These are phyloP conservation scores for Adelognathus sp. DNA, from an alignment of 2,888 invertebrate species.

Conservation along the genomic window DNA sequence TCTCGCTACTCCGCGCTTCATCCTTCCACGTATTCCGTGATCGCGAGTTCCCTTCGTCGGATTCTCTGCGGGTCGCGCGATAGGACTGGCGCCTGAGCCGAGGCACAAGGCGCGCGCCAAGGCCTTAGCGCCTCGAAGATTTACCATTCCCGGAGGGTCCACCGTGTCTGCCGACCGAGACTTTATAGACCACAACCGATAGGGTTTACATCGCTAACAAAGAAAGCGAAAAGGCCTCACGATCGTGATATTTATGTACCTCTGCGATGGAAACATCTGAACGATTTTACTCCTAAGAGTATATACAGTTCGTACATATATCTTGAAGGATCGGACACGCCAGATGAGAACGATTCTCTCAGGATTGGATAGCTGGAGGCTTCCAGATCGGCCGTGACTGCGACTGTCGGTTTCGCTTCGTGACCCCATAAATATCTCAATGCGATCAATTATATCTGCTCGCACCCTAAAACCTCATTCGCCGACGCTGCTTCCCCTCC, in stretches of 20 bases:
- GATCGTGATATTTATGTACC: slow-evolving; percentile 6
- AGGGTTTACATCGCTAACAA: slow-evolving; percentile 42
- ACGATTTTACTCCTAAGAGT: neutral
- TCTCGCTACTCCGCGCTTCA: slow-evolving; percentile 22
- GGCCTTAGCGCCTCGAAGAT: slow-evolving; percentile 30
- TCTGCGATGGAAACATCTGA: neutral
- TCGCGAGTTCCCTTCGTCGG: slow-evolving; percentile 5
- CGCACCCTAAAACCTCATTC: slow-evolving; percentile 38
- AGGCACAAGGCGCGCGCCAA: neutral
- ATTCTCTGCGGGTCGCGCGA: slow-evolving; percentile 12
- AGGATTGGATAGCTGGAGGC: slow-evolving; percentile 68
- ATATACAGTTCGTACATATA: neutral
- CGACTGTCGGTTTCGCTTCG: slow-evolving; percentile 73
- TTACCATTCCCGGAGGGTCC: slow-evolving; percentile 56
- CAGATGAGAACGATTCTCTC: slow-evolving; percentile 28
- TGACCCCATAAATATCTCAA: slow-evolving; percentile 78
- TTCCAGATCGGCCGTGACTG: slow-evolving; percentile 68
- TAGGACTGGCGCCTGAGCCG: slow-evolving; percentile 48
- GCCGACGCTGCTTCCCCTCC: slow-evolving; percentile 17
- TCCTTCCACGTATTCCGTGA: slow-evolving; percentile 48
- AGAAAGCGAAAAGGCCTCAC: slow-evolving; percentile 11
- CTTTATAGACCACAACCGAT: slow-evolving; percentile 36
- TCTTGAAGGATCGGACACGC: neutral
- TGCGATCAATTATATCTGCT: slow-evolving; percentile 72
- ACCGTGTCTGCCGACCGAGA: slow-evolving; percentile 5